Evolutionary conservation across 2,113 vertebrate genomes (phyloP), one percentile per base, ranked within the genome.

Genomic region (Corapipo altera): DNA sequence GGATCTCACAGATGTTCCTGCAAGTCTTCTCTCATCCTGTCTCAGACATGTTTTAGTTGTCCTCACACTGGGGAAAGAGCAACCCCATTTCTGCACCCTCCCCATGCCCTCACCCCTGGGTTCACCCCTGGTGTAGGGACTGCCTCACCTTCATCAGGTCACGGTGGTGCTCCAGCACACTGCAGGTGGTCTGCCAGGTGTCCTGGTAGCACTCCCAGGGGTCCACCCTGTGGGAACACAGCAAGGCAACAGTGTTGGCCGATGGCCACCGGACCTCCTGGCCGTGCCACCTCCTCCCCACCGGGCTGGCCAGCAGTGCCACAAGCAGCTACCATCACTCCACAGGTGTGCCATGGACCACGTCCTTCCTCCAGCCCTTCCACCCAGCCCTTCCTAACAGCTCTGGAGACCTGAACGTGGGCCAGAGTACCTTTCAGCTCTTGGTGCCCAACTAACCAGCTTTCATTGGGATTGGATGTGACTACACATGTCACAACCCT

Each of bases 181-280:
- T 99, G 98, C 99, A 99, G 65, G 99, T 99, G 8, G 99, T 99
- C 98, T 99, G 99, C 99, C 99, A 99, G 71, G 99, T 99, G 97
- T 99, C 99, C 98, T 99, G 99, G 94, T 99, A 99, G 97, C 99
- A 99, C 93, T 99, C 99, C 99, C 99, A 99, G 0, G 99, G 99
- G 96, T 99, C 99, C 97, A 99, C 99, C 96, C 99, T 99, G 96
- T 1, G 16, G n/a, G 5, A 93, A 33, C 37, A 82, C 66, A 95
- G 33, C 12, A 70, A 61, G 26, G 32, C 35, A 66, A 79, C 16
- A 20, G 3, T 4, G 3, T 83, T 6, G 2, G 59, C 21, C 5
- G 3, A 33, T 15, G 24, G 30, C 6, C 10, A 21, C 62, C 24
- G 15, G 35, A 46, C 23, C 33, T 78, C 26, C 52, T 61, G 57